These are phyloP conservation scores for Delia radicum DNA, from an alignment of 1,140 invertebrate genomes.

Conservation along the genomic window DNA sequence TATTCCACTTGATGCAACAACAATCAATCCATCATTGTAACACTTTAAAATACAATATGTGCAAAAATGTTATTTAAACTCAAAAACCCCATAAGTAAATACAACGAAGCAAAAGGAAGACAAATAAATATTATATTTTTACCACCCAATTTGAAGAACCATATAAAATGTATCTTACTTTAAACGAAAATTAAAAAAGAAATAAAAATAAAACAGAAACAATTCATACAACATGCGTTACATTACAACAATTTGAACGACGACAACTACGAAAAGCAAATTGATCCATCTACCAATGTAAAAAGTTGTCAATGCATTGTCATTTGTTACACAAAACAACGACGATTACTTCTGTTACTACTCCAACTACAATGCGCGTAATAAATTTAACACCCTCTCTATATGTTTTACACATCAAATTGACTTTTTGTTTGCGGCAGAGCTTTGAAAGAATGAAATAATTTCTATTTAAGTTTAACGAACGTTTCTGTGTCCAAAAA, in stretches of 20 bases:
- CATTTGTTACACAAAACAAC: background rate
- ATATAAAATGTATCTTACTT: background rate
- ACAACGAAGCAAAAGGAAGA: background rate
- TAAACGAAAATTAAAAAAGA: background rate
- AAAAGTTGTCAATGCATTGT: conserved; percentile 21
- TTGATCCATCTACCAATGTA: background rate
- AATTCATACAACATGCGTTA: conserved; percentile 4
- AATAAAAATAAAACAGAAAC: background rate
- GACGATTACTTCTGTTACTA: background rate
- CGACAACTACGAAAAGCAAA: background rate
- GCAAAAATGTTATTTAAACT: background rate
- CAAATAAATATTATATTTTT: background rate
- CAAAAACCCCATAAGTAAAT: background rate
- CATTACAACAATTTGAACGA: background rate
- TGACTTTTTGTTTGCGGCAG: background rate
- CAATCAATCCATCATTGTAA: conserved; percentile 16
- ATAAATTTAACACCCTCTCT: conserved; percentile 1
- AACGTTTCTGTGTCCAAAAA: too few relatives aligned
- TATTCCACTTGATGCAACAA: background rate
- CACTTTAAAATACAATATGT: background rate
- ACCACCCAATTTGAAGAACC: background rate
- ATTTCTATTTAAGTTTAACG: too few relatives aligned
- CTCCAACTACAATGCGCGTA: background rate
- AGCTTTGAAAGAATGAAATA: too few relatives aligned
- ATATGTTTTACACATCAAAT: background rate